phyloP scores from a whole-genome alignment of 2,888 invertebrate genomes.

The Pseudoips prasinana region DNA sequence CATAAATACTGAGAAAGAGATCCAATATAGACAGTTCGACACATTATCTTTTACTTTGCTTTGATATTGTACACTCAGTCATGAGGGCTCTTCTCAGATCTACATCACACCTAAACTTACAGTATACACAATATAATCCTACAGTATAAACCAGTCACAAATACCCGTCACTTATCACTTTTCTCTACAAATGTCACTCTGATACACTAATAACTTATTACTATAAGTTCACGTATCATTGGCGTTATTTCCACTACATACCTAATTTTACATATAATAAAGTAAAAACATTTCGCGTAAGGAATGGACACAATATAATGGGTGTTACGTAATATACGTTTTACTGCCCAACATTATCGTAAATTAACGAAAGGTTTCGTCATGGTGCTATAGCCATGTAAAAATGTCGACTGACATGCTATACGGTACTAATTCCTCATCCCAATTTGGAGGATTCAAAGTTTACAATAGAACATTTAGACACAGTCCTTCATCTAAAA shows the following conservation, averaged over 20 bases:
- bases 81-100: constrained; percentile 12
- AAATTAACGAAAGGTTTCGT: constrained; percentile 25
- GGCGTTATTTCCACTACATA: constrained; percentile 41
- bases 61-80: constrained; percentile 14
- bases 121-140: constrained; percentile 18
- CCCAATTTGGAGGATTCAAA: too few species aligned
- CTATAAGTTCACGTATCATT: constrained; percentile 39
- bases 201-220: constrained; percentile 34
- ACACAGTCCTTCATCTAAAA: constrained; percentile 1
- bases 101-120: constrained; percentile 13
- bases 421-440: too few species aligned
- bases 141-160: constrained; percentile 50
- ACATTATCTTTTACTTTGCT: constrained; percentile 13
- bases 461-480: too few species aligned
- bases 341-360: constrained; percentile 40
- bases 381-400: not conserved
- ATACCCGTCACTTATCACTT: constrained; percentile 48
- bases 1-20: constrained; percentile 17
- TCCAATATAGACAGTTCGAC: constrained; percentile 10
- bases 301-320: constrained; percentile 26
- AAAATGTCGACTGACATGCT: too few species aligned
- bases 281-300: constrained; percentile 23
- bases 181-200: constrained; percentile 38
- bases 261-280: constrained; percentile 19
- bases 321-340: constrained; percentile 24